A percentile compares a stretch with the other conserved stretches of the same genome.
Conservation (phyloP, 2,113 vertebrate genomes). For the Limnothrissa miodon region DNA sequence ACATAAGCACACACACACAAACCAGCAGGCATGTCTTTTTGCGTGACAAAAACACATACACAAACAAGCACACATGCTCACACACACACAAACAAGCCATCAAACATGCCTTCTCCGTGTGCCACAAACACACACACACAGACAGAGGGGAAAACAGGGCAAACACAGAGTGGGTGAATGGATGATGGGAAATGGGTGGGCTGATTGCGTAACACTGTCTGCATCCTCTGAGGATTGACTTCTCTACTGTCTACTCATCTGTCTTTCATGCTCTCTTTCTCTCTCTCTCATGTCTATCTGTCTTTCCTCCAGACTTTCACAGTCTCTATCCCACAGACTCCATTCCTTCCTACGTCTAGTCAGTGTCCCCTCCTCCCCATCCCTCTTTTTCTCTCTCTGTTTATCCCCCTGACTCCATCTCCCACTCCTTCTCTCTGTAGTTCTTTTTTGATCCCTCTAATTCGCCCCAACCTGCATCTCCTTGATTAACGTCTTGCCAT, state of each 20-base stretch:
- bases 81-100: not conserved
- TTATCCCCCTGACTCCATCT: no score
- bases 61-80: not conserved
- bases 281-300: not conserved
- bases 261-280: not conserved
- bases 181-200: not conserved
- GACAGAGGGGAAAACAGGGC: not conserved
- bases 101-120: no score
- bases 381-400: no score
- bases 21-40: no score
- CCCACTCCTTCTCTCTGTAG: no score
- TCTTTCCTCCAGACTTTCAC: not conserved
- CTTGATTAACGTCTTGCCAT: not conserved
- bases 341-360: no score
- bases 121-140: not conserved
- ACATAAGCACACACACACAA: not conserved
- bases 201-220: not conserved
- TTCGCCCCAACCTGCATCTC: not conserved
- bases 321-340: no score
- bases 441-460: not conserved
- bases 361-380: no score
- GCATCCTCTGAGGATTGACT: not conserved
- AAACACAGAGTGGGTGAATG: not conserved
- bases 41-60: not conserved
- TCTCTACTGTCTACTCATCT: not conserved